These are phyloP conservation scores for Sebastes taczanowskii DNA, from an alignment of 2,797 vertebrate genomes.

Conservation along the genomic window DNA sequence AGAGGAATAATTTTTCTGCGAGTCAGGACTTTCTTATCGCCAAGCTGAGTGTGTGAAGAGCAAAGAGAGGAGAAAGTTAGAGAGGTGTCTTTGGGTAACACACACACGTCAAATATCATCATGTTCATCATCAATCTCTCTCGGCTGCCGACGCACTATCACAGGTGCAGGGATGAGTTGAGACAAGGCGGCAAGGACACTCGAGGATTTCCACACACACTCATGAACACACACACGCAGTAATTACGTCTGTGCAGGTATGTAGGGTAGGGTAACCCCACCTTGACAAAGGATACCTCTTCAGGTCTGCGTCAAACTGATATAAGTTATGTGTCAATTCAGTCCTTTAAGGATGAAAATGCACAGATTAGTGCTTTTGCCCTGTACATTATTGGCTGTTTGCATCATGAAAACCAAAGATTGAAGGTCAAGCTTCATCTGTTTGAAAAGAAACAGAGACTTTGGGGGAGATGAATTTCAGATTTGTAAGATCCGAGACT, in stretches of 20 bases:
- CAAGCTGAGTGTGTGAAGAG: not conserved
- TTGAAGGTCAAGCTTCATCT: not conserved
- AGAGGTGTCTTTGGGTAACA: not conserved
- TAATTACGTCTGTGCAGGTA: not conserved
- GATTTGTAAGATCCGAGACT: not conserved
- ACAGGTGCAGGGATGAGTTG: conserved; percentile 34
- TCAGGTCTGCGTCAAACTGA: not conserved
- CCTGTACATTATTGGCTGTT: not conserved
- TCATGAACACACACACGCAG: not conserved
- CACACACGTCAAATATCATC: conserved; percentile 30
- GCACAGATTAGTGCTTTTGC: not conserved
- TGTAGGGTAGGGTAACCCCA: not conserved
- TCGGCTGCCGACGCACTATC: not conserved
- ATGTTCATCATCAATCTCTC: conserved; percentile 38
- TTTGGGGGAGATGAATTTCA: not conserved
- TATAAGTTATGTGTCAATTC: not conserved
- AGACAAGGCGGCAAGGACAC: conserved; percentile 2
- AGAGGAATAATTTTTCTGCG: not conserved
- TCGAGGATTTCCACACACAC: not conserved
- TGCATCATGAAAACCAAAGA: not conserved
- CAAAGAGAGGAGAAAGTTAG: conserved; percentile 34
- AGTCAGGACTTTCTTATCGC: not conserved
- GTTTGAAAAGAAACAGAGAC: not conserved
- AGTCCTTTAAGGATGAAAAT: not conserved
- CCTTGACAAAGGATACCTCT: not conserved